Conservation (phyloP, 2,888 invertebrate species). For the Aleiodes alternator region DNA sequence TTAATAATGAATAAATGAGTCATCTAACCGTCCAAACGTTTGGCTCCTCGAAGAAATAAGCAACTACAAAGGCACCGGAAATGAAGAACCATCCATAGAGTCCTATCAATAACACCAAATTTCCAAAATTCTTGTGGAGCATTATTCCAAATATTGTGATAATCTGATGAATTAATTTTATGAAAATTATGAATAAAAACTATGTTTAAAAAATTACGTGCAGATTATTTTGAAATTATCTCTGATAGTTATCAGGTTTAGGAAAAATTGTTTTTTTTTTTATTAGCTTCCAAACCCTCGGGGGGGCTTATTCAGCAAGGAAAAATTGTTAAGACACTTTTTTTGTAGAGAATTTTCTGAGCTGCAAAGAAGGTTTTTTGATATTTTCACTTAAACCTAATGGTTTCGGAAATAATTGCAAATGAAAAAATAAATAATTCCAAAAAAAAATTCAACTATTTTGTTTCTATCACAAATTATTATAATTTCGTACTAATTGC, state of each 20-base stretch:
- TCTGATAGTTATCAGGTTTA: too few species aligned
- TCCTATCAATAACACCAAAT: constrained; percentile 45
- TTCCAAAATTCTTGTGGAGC: constrained; percentile 22
- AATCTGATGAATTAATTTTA: constrained; percentile 42
- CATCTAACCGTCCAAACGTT: constrained; percentile 53
- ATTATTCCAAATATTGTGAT: constrained; percentile 48
- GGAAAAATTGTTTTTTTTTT: too few species aligned
- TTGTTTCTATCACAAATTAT: not conserved
- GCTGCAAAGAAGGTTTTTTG: too few species aligned
- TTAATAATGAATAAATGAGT: not conserved
- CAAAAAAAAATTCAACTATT: too few species aligned
- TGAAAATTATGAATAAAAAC: not conserved
- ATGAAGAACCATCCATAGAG: constrained; percentile 56
- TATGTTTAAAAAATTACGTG: not conserved
- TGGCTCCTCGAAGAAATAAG: constrained; percentile 55
- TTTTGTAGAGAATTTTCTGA: too few species aligned
- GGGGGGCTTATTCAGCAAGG: too few species aligned
- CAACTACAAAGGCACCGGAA: constrained; percentile 50
- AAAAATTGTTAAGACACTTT: too few species aligned
- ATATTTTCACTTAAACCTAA: too few species aligned
- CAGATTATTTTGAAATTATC: too few species aligned
- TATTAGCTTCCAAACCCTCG: too few species aligned
- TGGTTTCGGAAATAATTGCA: too few species aligned
- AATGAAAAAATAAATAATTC: too few species aligned
- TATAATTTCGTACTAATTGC: constrained; percentile 34